Base-by-base conservation (phyloP, 1,140 invertebrate genomes). In the Drosophila oshimai region DNA sequence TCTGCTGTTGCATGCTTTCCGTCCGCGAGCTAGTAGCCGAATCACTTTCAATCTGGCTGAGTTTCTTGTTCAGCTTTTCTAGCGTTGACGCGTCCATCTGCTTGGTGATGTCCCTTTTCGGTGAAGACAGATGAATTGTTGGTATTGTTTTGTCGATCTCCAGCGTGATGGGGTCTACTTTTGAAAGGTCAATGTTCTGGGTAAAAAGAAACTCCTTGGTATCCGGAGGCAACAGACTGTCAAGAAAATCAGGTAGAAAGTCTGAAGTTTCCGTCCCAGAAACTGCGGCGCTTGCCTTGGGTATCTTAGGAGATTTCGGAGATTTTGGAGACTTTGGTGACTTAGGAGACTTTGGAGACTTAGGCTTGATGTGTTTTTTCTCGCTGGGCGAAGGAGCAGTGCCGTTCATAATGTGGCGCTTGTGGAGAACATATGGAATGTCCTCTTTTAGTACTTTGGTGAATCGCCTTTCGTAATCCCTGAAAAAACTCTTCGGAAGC, bases 391-490 rank as follows among this genome's bases (percentile, higher is more conserved):
- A 92, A 0, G 94, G 93, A 0, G 95, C 95, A 2, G 95, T 96
- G 0, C 95, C 95, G 84, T 96, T 96, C 94, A 96, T 95, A 5
- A 96, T 93, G 77, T 96, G 95, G 6, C 95, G 92, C 79, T 96
- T 96, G 80, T 96, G 95, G 18, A 96, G 91, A 3, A 95, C 95
- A 76, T 97, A 97, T 0, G 96, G 95, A 86, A 97, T 96, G 71
- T 97, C 96, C 51, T 91, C 90, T 39, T 91, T 91, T 0, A 91
- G 37, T 0, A 84, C 73, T 41, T 90, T 91, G 5, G 90, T 80
- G 9, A 86, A 86, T 12, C 90, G 91, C 4, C 92, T 91, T 49
- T 93, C 93, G 53, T 93, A 93, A 34, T 93, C 93, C 61, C 93
- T 92, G 64, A 93, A 93, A 68, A 93, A 93, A 57, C 93, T 93